Conservation (phyloP, 2,888 invertebrate species). For the Brachypalpus laphriformis region DNA sequence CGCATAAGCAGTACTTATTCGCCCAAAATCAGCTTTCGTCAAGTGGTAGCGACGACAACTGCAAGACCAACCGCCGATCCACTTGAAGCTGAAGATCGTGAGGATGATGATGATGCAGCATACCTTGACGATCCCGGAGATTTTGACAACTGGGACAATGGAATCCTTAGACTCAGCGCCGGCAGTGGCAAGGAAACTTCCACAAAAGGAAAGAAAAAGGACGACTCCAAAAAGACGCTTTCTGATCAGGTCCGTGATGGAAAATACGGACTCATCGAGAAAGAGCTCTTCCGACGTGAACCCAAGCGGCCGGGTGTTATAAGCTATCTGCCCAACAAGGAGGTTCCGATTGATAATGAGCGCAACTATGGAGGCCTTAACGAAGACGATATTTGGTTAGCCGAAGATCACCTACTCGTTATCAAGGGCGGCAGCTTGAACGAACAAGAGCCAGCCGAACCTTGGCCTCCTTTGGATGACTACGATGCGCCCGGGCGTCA, state of each 20-base stretch:
- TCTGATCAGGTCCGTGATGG: constrained; percentile 96
- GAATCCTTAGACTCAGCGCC: constrained; percentile 87
- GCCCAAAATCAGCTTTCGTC: constrained; percentile 51
- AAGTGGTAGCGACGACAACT: constrained; percentile 54
- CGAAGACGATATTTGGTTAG: constrained; percentile 94
- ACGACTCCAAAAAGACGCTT: constrained; percentile 92
- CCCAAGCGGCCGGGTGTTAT: constrained; percentile 91
- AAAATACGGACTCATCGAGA: constrained; percentile 94
- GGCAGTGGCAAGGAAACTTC: constrained; percentile 86
- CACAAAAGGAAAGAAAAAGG: constrained; percentile 82
- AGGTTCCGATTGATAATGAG: constrained; percentile 91
- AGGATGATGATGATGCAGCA: constrained; percentile 80
- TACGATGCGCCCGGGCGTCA: constrained; percentile 92
- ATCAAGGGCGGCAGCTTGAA: constrained; percentile 90
- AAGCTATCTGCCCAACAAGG: constrained; percentile 91
- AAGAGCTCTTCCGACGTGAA: constrained; percentile 89
- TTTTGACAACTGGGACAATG: constrained; percentile 86
- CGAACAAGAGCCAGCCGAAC: constrained; percentile 82
- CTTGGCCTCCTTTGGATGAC: constrained; percentile 93
- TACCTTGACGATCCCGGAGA: constrained; percentile 80
- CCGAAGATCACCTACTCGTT: constrained; percentile 93
- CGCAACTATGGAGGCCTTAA: constrained; percentile 91
- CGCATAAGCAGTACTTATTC: constrained; percentile 77
- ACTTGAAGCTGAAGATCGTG: constrained; percentile 59
- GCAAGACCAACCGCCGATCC: constrained; percentile 31